Evolutionary conservation across 2,888 invertebrate species (phyloP).

Genomic region (Sympetrum striolatum): DNA sequence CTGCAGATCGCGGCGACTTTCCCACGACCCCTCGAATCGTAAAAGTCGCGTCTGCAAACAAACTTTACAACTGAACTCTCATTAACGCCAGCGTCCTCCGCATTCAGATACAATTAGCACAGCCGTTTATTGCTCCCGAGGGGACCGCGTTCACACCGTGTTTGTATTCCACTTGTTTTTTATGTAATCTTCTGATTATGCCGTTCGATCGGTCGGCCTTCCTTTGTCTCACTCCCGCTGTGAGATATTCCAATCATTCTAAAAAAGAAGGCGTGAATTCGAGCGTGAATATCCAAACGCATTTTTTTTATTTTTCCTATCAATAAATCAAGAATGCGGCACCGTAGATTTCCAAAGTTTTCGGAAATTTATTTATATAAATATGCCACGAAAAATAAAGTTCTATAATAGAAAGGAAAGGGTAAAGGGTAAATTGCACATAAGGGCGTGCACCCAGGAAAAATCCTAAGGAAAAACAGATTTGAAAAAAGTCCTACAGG

Average conservation of each 20-base stretch:
- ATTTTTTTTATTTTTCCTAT: no score
- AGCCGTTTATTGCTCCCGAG: not conserved
- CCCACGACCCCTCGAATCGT: slow-evolving; percentile 20
- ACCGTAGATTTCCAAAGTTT: no score
- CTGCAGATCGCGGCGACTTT: not conserved
- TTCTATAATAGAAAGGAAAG: no score
- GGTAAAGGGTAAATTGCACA: no score
- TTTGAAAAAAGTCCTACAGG: no score
- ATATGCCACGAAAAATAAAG: no score
- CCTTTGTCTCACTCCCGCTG: not conserved
- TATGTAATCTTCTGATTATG: not conserved
- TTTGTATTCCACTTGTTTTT: not conserved
- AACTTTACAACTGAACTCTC: slow-evolving; percentile 9
- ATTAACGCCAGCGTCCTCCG: not conserved
- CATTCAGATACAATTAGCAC: slow-evolving; percentile 9
- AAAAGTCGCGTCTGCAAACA: slow-evolving; percentile 13
- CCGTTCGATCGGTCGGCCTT: not conserved
- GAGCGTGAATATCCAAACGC: no score
- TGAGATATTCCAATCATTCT: not conserved
- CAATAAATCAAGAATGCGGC: no score
- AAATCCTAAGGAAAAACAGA: no score
- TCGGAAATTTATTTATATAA: no score
- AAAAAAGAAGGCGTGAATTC: no score
- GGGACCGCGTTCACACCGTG: not conserved
- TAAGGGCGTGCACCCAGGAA: no score